Percentiles rank a stretch among this genome's conserved stretches.
Conservation (phyloP, 2,113 vertebrate species). For the Neopipo cinnamomea region DNA sequence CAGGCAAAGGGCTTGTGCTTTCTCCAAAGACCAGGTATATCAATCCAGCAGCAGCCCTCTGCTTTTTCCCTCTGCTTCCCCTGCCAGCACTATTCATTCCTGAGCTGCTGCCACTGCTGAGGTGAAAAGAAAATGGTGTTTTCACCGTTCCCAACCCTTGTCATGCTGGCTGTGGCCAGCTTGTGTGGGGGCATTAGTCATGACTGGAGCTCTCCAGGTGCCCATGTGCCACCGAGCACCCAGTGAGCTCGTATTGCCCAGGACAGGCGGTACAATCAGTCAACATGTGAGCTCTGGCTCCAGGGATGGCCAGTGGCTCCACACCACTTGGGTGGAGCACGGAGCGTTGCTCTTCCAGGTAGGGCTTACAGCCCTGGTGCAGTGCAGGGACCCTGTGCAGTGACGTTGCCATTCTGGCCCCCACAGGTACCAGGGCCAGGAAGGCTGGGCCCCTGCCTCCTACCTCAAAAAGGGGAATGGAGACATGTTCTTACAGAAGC, state of each 20-base stretch:
- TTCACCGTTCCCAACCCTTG: fast-evolving
- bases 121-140: background rate
- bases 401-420: background rate
- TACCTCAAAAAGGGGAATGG: slow-evolving; percentile 88
- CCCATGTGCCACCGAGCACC: fast-evolving
- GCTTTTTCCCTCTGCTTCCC: background rate
- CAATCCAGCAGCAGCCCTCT: background rate
- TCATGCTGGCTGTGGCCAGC: background rate
- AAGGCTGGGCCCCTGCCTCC: slow-evolving; percentile 97
- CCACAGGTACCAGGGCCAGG: slow-evolving; percentile 88
- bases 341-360: background rate
- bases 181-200: background rate
- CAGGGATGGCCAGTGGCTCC: fast-evolving
- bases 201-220: background rate
- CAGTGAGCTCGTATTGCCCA: background rate
- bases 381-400: fast-evolving
- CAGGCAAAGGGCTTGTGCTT: background rate
- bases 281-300: fast-evolving
- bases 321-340: background rate
- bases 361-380: fast-evolving
- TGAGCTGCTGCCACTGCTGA: background rate
- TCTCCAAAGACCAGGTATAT: background rate
- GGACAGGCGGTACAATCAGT: background rate
- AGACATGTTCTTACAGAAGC: slow-evolving; percentile 82
- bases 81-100: background rate